Conservation (phyloP, 2,113 vertebrate species). For the Rhinichthys klamathensis region DNA sequence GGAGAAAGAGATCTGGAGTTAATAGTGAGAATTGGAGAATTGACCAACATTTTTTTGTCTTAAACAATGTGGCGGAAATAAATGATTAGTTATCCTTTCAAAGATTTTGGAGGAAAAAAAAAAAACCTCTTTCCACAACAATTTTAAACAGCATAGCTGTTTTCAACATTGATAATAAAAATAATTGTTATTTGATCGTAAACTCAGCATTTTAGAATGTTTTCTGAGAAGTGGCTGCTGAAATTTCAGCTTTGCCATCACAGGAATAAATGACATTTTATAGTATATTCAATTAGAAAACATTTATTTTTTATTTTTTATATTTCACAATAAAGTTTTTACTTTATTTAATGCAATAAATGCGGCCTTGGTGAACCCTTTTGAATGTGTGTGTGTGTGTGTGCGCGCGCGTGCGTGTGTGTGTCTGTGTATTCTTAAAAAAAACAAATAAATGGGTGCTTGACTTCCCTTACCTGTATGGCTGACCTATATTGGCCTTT, state of each 20-base stretch:
- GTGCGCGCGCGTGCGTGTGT: too few species aligned
- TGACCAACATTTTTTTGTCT: too few species aligned
- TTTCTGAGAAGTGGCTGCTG: neutral
- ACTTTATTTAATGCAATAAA: too few species aligned
- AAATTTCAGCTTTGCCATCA: neutral
- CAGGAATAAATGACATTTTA: neutral
- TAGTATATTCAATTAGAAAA: too few species aligned
- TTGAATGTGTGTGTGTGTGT: too few species aligned
- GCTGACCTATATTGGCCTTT: slow-evolving; percentile 1
- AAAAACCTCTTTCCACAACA: neutral
- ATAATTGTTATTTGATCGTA: neutral
- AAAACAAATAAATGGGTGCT: neutral
- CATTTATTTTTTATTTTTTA: too few species aligned
- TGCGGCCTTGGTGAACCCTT: too few species aligned
- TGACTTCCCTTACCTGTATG: neutral
- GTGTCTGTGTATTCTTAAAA: neutral
- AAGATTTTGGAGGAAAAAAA: too few species aligned
- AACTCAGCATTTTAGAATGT: neutral
- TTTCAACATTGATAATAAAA: neutral
- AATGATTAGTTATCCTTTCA: neutral
- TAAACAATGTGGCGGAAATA: too few species aligned
- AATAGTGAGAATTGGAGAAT: too few species aligned
- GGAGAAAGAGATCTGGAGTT: too few species aligned
- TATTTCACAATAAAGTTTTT: too few species aligned
- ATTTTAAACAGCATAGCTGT: neutral